Evolutionary conservation across 2,113 vertebrate species (phyloP).

Genomic region (Eulacestoma nigropectus): DNA sequence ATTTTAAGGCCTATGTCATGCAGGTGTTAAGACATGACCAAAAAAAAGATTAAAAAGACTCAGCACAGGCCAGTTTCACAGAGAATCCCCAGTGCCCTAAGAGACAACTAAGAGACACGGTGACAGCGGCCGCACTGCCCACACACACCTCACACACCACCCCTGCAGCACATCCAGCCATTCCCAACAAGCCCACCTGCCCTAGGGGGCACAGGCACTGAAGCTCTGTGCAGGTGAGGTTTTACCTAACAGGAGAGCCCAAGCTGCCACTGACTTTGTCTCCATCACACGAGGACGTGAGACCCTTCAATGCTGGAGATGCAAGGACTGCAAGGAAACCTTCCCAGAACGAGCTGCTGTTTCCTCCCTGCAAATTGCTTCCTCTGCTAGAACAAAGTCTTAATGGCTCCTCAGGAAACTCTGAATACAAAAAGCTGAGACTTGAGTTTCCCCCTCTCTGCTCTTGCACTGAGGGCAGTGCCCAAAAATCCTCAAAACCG

Average conservation of each 20-base stretch:
- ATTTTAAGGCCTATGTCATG: neutral
- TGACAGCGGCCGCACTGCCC: neutral
- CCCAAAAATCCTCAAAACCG: fast-evolving
- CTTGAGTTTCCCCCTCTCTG: neutral
- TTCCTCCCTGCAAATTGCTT: conserved; percentile 11
- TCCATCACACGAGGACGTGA: neutral
- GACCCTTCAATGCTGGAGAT: neutral
- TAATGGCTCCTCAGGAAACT: conserved; percentile 34
- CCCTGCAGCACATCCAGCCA: neutral
- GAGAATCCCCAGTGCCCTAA: neutral
- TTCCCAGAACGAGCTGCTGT: neutral
- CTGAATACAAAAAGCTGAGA: neutral
- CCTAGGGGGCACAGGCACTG: fast-evolving
- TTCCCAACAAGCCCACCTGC: neutral
- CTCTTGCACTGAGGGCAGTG: neutral
- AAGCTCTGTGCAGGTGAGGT: fast-evolving
- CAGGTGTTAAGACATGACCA: neutral
- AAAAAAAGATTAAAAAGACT: neutral
- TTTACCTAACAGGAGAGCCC: neutral
- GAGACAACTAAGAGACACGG: too few species aligned
- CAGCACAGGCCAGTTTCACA: neutral
- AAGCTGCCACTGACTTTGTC: fast-evolving
- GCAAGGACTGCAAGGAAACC: neutral
- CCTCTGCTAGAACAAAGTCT: neutral
- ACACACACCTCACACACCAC: neutral